Base-by-base conservation (phyloP, 2,888 invertebrate species). In the Stegana nigrithorax region DNA sequence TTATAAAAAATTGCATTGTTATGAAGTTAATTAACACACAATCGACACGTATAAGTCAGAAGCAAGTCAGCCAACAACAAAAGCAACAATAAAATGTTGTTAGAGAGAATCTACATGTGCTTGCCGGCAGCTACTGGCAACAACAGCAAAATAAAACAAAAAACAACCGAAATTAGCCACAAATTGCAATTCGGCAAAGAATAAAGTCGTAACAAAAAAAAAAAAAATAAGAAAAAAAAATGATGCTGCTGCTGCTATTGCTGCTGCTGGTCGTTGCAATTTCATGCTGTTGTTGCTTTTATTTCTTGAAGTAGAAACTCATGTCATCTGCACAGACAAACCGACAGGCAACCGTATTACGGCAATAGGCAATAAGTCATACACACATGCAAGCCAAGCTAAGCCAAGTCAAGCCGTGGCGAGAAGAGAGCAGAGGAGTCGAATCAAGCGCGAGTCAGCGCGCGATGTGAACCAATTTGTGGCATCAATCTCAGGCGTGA, bases 401-500 rank as follows among this genome's bases (percentile, higher is more conserved):
- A 32, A 32, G 32, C 8, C 32, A 4, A 32, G 32, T 0, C 32
- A 32, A 32, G 32, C n/a, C 32, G n/a, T n/a, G n/a, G n/a, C n/a
- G n/a, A n/a, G n/a, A n/a, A n/a, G n/a, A n/a, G n/a, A n/a, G n/a
- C n/a, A n/a, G n/a, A n/a, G n/a, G n/a, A n/a, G n/a, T n/a, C n/a
- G n/a, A n/a, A n/a, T n/a, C n/a, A n/a, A n/a, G n/a, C n/a, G n/a
- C n/a, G n/a, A n/a, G n/a, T n/a, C 64, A 51, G 32, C 23, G 42
- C 60, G 29, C 17, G 75, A 81, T 81, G 81, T 81, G 81, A 81
- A 81, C 81, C 81, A 81, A 81, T 81, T 81, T 81, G 80, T 78
- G 81, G 81, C 81, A 80, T 80, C 78, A 81, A 81, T 81, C 81
- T 81, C 81, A 81, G 80, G 80, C 81, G 74, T 73, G 75, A 77